Evolutionary conservation across 2,888 invertebrate species (phyloP).

Genomic region (Drosophila lutescens): DNA sequence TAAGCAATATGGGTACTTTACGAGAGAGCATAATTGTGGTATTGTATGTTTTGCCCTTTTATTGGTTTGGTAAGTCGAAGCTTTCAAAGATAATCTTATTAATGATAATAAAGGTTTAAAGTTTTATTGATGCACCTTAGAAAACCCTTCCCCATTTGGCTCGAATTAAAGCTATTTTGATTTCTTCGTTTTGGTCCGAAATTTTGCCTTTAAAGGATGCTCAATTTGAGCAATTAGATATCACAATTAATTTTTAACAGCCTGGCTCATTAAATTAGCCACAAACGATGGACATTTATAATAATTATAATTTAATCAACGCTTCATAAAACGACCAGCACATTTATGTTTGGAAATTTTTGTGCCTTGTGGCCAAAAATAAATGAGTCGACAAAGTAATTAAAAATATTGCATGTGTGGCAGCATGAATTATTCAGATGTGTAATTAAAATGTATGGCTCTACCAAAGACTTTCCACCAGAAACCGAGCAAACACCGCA

Average conservation of each 20-base stretch:
- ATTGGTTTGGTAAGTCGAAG: background rate
- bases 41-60: background rate
- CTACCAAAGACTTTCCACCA: background rate
- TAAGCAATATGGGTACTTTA: slow-evolving; percentile 1
- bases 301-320: slow-evolving; percentile 26
- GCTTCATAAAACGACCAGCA: slow-evolving; percentile 7
- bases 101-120: background rate
- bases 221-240: background rate
- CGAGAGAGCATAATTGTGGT: background rate
- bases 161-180: too few species aligned
- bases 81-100: background rate
- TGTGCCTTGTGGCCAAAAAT: slow-evolving; percentile 17
- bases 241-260: slow-evolving; percentile 1
- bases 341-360: background rate
- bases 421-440: slow-evolving; percentile 27
- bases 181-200: background rate
- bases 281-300: slow-evolving; percentile 15
- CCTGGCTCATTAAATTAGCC: slow-evolving; percentile 8
- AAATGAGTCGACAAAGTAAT: slow-evolving; percentile 20
- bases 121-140: too few species aligned
- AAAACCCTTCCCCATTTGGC: too few species aligned
- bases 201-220: background rate
- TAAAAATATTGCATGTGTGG: slow-evolving; percentile 13
- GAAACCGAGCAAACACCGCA: background rate
- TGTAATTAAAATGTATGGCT: slow-evolving; percentile 20